phyloP scores from a whole-genome alignment of 2,888 invertebrate genomes.

The Unio pictorum region DNA sequence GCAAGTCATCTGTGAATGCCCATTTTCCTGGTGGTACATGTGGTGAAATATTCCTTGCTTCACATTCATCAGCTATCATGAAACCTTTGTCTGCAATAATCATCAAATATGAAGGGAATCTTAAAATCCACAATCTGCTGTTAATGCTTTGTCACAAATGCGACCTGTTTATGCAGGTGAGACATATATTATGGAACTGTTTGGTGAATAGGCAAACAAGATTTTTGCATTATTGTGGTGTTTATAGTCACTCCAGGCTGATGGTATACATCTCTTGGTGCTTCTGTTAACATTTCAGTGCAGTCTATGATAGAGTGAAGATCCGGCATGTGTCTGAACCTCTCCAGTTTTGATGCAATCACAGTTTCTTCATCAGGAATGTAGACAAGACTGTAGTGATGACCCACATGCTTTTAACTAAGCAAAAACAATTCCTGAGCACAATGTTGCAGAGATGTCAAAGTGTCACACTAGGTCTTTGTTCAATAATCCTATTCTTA shows the following conservation, averaged over 20 bases:
- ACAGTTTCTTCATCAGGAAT: conserved; percentile 15
- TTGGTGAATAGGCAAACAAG: conserved; percentile 29
- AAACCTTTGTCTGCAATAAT: conserved; percentile 42
- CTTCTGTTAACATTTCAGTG: conserved; percentile 28
- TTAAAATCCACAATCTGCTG: conserved; percentile 10
- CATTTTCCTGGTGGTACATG: conserved; percentile 26
- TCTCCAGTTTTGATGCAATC: conserved; percentile 17
- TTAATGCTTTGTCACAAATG: conserved; percentile 30
- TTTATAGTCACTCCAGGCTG: conserved; percentile 43
- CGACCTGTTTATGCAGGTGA: conserved; percentile 29
- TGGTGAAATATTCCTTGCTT: conserved; percentile 5
- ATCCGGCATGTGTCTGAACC: conserved; percentile 14
- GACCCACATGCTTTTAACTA: conserved; percentile 16
- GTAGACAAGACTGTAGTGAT: conserved; percentile 13
- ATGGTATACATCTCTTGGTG: conserved; percentile 22
- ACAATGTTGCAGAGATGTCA: conserved; percentile 16
- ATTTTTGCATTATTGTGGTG: conserved; percentile 41
- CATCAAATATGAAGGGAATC: conserved; percentile 24
- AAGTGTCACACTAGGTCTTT: conserved; percentile 26
- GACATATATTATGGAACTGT: conserved; percentile 28
- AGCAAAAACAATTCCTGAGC: conserved; percentile 17
- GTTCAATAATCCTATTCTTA: conserved; percentile 19
- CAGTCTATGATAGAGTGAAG: conserved; percentile 25
- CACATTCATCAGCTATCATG: conserved; percentile 25
- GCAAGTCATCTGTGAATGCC: background rate